Percentiles rank a stretch among this genome's conserved stretches.
Conservation (phyloP, 2,113 vertebrate species). For the Rhea pennata region DNA sequence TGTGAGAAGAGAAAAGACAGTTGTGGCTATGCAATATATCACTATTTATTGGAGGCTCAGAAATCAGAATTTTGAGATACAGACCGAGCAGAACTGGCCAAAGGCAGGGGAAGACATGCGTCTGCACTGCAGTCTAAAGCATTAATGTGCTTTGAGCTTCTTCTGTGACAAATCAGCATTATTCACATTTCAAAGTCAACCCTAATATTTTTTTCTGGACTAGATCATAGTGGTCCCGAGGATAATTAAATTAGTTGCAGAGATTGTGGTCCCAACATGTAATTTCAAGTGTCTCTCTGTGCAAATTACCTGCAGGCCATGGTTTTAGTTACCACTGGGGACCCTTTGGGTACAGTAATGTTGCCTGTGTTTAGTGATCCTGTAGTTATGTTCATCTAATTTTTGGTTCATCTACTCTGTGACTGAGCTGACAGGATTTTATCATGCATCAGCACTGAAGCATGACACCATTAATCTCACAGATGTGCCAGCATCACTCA, state of each 20-base stretch:
- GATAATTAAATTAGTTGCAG: slow-evolving; percentile 55
- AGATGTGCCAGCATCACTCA: background rate
- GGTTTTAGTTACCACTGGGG: slow-evolving; percentile 5
- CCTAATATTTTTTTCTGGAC: slow-evolving; percentile 11
- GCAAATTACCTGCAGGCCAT: slow-evolving; percentile 17
- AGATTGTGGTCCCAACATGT: slow-evolving; percentile 28
- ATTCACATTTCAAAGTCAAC: slow-evolving; percentile 37
- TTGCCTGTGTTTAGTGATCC: background rate
- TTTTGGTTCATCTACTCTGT: background rate
- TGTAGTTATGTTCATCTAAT: background rate
- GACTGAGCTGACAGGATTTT: slow-evolving; percentile 22
- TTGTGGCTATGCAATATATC: background rate
- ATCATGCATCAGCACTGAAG: background rate
- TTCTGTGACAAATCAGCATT: background rate
- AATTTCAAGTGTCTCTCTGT: slow-evolving; percentile 44
- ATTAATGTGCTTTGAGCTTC: slow-evolving; percentile 1
- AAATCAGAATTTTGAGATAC: too few species aligned
- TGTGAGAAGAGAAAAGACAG: background rate
- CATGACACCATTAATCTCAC: slow-evolving; percentile 11
- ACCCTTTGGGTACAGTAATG: background rate
- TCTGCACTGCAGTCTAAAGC: background rate
- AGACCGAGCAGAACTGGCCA: background rate
- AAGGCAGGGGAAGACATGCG: background rate
- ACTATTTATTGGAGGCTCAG: background rate
- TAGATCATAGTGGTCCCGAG: background rate